Evolutionary conservation across 2,888 invertebrate genomes (phyloP), one percentile per base, ranked within the genome.

Genomic region (Omphaloscelis lunosa): DNA sequence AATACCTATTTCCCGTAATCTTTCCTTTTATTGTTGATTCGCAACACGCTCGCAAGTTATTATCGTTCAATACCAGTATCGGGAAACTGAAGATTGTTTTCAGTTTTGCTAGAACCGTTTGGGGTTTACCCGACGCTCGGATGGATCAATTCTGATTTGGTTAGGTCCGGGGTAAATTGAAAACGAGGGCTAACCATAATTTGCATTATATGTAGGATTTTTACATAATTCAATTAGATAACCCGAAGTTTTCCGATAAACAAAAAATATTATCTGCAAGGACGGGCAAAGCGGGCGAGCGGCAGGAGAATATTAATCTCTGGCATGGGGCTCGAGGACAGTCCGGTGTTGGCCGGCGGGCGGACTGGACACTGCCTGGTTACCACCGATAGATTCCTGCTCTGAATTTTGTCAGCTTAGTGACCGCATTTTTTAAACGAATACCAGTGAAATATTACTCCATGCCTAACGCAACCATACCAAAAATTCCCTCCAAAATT

Each of bases 91-190:
- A 83, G 74, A 91, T 92, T 92, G 91, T 92, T 92, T 92, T 90
- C 88, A 89, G 89, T 92, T 91, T 88, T 85, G 86, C 73, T 83
- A 77, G 76, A 86, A 89, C 87, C 85, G 81, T 90, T 90, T 85
- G 76, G 85, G 83, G 89, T 89, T 90, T 86, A 89, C 83, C 84
- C 84, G 83, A 90, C 90, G 89, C 87, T 86, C 84, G 80, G 88
- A 91, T 89, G 89, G 89, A 92, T 93, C 88, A 89, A 89, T 88
- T 87, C 80, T 72, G 82, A 86, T 89, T 89, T 82, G 80, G 75
- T 82, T 81, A 68, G 80, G 48, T 70, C 83, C 56, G 66, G 67
- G 75, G 67, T 73, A 79, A 81, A 89, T 88, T 84, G 82, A 85
- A 88, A 86, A 84, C 79, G 70, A 72, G 79, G 74, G 65, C 62